Base-by-base conservation (phyloP, 2,113 vertebrate species). In the Lophius piscatorius region DNA sequence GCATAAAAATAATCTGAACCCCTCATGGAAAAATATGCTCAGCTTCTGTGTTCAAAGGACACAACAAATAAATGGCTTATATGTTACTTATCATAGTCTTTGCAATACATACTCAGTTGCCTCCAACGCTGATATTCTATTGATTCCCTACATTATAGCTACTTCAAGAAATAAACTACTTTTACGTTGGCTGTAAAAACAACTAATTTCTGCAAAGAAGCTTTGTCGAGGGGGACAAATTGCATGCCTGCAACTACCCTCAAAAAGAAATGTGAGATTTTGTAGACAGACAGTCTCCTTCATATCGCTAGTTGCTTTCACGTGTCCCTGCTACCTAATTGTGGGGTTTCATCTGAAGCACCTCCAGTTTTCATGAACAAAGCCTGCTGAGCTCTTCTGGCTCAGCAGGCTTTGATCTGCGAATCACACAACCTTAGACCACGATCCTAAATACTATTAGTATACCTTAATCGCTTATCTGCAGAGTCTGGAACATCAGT, bases 381-480 rank as follows among this genome's bases (percentile, higher is more conserved):
- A 65, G 64, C 31, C 42, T 58, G 17, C 40, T 76, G n/a, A n/a
- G n/a, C 83, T 89, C 76, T 67, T 66, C 68, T 35, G 57, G 62
- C 77, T 85, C 60, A 84, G 64, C 72, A 73, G 71, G 59, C 88
- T 91, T 91, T 91, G 85, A 91, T 90, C 68, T 89, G 56, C 56
- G 65, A 36, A 40, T 45, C 67, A 75, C 31, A 54, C 60, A 50
- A 58, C 66, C 67, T 69, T 49, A 55, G 58, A 87, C 77, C 74
- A 69, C 81, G 48, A 83, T 80, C 51, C 48, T 74, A 70, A 70
- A 62, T 52, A 29, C 46, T 24, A 46, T 21, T 10, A 44, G 18
- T 6, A 21, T 31, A 21, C 22, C 20, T 40, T 23, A 24, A 26
- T 14, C 21, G 29, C 14, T 66, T 28, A 29, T 17, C 38, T 28